Evolutionary conservation across 2,888 invertebrate species (phyloP).

Genomic region (Drosophila aldrichi): DNA sequence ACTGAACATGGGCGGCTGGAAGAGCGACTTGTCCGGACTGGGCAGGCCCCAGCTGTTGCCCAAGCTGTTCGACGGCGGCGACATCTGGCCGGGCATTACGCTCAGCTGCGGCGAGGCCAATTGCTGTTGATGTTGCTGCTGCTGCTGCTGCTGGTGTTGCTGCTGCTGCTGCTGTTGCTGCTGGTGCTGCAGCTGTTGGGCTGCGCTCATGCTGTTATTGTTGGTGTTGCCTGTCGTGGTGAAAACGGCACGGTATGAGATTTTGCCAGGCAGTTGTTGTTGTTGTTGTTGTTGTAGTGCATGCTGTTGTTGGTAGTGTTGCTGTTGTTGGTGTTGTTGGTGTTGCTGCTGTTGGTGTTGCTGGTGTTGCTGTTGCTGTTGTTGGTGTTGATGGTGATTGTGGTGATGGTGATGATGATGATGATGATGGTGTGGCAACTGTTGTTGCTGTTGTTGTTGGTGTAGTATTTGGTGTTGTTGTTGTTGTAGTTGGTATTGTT

Average conservation of each 20-base stretch:
- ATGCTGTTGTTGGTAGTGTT: conserved; percentile 81
- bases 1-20: conserved; percentile 88
- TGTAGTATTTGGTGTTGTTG: conserved; percentile 85
- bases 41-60: conserved; percentile 91
- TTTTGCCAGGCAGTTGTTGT: conserved; percentile 86
- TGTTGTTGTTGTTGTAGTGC: conserved; percentile 69
- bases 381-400: conserved; percentile 74
- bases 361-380: conserved; percentile 77
- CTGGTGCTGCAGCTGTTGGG: conserved; percentile 40
- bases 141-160: conserved; percentile 65
- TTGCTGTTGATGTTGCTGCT: conserved; percentile 78
- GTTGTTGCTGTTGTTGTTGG: conserved; percentile 75
- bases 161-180: conserved; percentile 53
- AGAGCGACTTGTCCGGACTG: conserved; percentile 88
- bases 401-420: conserved; percentile 73
- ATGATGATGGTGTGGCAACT: conserved; percentile 55
- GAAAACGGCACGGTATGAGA: conserved; percentile 90
- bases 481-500: conserved; percentile 77
- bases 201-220: conserved; percentile 80
- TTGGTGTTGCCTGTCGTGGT: conserved; percentile 88
- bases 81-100: conserved; percentile 85
- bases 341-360: conserved; percentile 78
- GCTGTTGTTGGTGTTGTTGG: conserved; percentile 79
- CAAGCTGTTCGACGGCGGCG: conserved; percentile 87
- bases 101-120: conserved; percentile 84